Evolutionary conservation across 2,888 invertebrate species (phyloP).

Genomic region (Lasioglossum oenotherae): DNA sequence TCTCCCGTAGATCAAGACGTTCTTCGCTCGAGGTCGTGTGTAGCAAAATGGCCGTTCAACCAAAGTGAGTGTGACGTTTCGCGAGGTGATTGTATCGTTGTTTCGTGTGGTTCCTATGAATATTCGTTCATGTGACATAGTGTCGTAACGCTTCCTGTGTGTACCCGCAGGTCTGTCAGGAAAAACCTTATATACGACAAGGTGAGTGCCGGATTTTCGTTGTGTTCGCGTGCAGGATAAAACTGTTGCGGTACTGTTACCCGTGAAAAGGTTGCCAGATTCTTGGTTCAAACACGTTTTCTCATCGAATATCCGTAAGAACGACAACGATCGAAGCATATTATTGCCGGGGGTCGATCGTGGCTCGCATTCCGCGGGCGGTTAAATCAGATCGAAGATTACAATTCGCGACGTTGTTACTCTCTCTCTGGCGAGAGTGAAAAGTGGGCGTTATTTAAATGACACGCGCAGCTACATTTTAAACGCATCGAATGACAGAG

Average conservation of each 20-base stretch:
- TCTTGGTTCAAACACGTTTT: not conserved
- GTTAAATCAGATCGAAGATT: slow-evolving; percentile 21
- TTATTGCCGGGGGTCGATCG: not conserved
- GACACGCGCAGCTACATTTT: slow-evolving; percentile 59
- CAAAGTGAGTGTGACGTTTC: slow-evolving; percentile 79
- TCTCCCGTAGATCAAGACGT: slow-evolving; percentile 60
- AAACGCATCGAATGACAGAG: slow-evolving; percentile 47
- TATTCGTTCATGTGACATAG: slow-evolving; percentile 65
- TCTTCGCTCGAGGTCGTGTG: slow-evolving; percentile 66
- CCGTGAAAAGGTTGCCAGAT: slow-evolving; percentile 38
- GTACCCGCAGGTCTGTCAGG: slow-evolving; percentile 42
- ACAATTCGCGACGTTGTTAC: slow-evolving; percentile 36
- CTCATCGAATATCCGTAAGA: not conserved
- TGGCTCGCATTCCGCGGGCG: not conserved
- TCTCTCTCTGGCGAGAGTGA: slow-evolving; percentile 35
- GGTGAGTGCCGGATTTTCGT: slow-evolving; percentile 43
- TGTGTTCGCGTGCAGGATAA: slow-evolving; percentile 52
- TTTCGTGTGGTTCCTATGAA: slow-evolving; percentile 66
- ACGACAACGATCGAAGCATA: not conserved
- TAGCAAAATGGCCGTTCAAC: slow-evolving; percentile 80
- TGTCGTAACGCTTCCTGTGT: slow-evolving; percentile 57
- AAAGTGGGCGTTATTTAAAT: slow-evolving; percentile 74
- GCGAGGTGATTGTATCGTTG: slow-evolving; percentile 75
- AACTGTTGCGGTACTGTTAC: slow-evolving; percentile 50
- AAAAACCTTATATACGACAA: slow-evolving; percentile 47